phyloP scores from a whole-genome alignment of 2,888 invertebrate species.

The Metellina segmentata region DNA sequence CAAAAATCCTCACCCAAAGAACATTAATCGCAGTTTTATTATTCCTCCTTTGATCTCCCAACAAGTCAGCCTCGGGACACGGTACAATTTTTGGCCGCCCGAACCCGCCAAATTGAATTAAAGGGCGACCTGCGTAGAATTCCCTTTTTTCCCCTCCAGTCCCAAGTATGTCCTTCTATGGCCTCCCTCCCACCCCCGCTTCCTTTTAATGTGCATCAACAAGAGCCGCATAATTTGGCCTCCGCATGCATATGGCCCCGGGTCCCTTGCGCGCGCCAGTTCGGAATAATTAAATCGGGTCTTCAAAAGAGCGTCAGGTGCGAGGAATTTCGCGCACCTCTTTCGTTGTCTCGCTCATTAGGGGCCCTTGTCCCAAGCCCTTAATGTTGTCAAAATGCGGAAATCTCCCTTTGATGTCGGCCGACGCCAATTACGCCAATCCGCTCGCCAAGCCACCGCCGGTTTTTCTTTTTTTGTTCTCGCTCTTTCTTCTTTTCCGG shows the following conservation, averaged over 20 bases:
- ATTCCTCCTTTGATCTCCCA: slow-evolving; percentile 67
- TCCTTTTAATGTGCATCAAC: slow-evolving; percentile 55
- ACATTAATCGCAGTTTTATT: slow-evolving; percentile 74
- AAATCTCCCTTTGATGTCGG: slow-evolving; percentile 68
- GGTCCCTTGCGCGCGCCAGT: slow-evolving; percentile 16
- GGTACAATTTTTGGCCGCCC: slow-evolving; percentile 8
- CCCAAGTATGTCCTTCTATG: slow-evolving; percentile 34
- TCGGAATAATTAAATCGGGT: slow-evolving; percentile 72
- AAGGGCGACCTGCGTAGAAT: not conserved
- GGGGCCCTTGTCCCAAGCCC: slow-evolving; percentile 35
- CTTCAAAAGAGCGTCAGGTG: slow-evolving; percentile 75
- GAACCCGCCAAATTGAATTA: not conserved
- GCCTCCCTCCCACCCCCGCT: slow-evolving; percentile 1
- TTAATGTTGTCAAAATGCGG: slow-evolving; percentile 71
- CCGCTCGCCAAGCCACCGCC: not conserved
- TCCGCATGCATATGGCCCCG: slow-evolving; percentile 38
- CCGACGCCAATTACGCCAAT: slow-evolving; percentile 65
- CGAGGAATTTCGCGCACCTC: slow-evolving; percentile 48
- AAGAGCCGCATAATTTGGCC: slow-evolving; percentile 64
- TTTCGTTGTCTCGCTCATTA: slow-evolving; percentile 74
- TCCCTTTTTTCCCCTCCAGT: not conserved
- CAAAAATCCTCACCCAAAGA: slow-evolving; percentile 31
- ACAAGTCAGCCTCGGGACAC: slow-evolving; percentile 32
- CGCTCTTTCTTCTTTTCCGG: not conserved
- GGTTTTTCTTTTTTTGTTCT: slow-evolving; percentile 35